Evolutionary conservation across 2,888 invertebrate genomes (phyloP), one percentile per base, ranked within the genome.

Genomic region (Ormyrus nitidulus): DNA sequence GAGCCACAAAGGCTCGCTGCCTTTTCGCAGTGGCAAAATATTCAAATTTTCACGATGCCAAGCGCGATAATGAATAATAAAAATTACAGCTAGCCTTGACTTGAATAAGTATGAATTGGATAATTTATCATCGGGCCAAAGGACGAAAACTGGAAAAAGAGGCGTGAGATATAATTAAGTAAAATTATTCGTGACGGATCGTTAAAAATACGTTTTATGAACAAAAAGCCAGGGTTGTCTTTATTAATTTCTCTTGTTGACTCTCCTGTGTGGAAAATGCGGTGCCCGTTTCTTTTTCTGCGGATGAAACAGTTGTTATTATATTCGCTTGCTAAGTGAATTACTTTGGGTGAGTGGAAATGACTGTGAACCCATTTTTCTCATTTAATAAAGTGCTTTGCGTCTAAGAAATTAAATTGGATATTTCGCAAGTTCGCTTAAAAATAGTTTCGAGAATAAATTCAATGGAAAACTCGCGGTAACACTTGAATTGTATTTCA

Each of bases 11-110:
- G 0, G 34, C 11, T n/a, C 51, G 9, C 8, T 34, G 34, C 34
- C 34, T 34, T 34, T 34, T 34, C 34, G 34, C 34, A 34, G 49
- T 5, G 11, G 46, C 49, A 1, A 53, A 59, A 59, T 75, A 75
- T 75, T 75, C 61, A 68, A 68, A 75, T 75, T 66, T 61, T 53
- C 53, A 59, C 48, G 56, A 74, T 49, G 61, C 44, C 34, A 10
- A 19, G 34, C 59, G 53, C 51, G 59, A 75, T 75, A 68, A 68
- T 68, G 59, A 75, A 75, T 75, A 75, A 75, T 59, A 66, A 75
- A 64, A 73, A 49, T 34, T 19, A 0, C 34, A 65, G 49, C 13
- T 1, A n/a, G 8, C 44, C 8, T 51, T 13, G 11, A 46, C 46
- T 70, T 59, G 59, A 71, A 62, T 72, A 72, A 62, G 72, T 72